Evolutionary conservation across 2,888 invertebrate genomes (phyloP).

Genomic region (Cephus spinipes): DNA sequence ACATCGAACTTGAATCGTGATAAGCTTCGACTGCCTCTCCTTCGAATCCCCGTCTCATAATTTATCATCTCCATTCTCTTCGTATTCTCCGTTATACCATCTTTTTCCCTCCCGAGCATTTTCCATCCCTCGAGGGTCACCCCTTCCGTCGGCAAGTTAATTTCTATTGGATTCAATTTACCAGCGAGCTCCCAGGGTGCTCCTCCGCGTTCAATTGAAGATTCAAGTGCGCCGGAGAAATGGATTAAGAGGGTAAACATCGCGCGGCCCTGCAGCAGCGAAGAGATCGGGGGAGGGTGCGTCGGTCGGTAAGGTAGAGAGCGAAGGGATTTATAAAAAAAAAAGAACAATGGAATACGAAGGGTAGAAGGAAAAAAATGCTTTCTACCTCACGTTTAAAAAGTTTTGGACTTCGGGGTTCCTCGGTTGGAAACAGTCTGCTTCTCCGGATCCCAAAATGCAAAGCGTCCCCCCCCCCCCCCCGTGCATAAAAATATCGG

Average conservation of each 20-base stretch:
- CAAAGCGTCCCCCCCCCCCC: neutral
- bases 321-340: neutral
- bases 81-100: neutral
- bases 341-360: neutral
- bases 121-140: neutral
- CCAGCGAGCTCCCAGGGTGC: neutral
- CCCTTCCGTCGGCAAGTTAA: neutral
- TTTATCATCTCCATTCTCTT: neutral
- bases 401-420: neutral
- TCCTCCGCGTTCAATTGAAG: neutral
- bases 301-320: neutral
- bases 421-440: neutral
- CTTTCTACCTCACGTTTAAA: neutral
- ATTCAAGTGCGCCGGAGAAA: neutral
- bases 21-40: neutral
- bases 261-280: neutral
- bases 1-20: conserved; percentile 26
- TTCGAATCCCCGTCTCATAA: conserved; percentile 1
- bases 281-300: neutral
- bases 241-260: neutral
- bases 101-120: neutral
- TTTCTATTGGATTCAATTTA: conserved; percentile 8
- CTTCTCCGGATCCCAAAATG: neutral
- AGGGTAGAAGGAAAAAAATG: neutral
- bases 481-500: neutral